Percentiles rank a stretch among this genome's conserved stretches.
Evolutionary conservation across 2,888 invertebrate species (phyloP).

Genomic region (Slavum lentiscoides): DNA sequence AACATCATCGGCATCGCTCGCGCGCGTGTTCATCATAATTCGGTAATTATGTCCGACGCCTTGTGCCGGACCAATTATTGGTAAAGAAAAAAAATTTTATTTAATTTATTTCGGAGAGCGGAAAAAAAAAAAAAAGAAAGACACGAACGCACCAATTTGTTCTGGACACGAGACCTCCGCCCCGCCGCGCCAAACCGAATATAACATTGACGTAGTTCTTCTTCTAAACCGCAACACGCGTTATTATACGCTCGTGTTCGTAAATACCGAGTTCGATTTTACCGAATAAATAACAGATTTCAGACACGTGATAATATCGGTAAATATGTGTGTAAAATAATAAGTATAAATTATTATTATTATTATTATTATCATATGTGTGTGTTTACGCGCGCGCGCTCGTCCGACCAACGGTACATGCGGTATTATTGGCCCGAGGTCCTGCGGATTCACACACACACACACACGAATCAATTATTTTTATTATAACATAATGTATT

Average conservation of each 20-base stretch:
- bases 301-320: too few species aligned
- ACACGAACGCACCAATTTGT: neutral
- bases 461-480: constrained; percentile 24
- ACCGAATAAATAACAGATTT: constrained; percentile 18
- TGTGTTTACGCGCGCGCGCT: too few species aligned
- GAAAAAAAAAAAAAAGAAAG: too few species aligned
- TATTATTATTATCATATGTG: neutral
- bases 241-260: neutral
- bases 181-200: too few species aligned
- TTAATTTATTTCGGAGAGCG: too few species aligned
- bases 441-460: constrained; percentile 25
- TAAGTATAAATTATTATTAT: too few species aligned
- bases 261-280: neutral
- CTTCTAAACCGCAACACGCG: neutral
- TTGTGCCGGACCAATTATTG: too few species aligned
- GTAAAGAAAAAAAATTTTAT: too few species aligned
- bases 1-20: too few species aligned
- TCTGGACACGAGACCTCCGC: constrained; percentile 19
- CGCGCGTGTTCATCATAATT: too few species aligned
- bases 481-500: neutral
- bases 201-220: neutral
- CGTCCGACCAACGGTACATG: constrained; percentile 11
- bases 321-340: neutral
- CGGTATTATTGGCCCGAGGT: neutral
- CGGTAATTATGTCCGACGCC: too few species aligned